phyloP scores from a whole-genome alignment of 1,140 invertebrate species.

The Brachionus plicatilis region DNA sequence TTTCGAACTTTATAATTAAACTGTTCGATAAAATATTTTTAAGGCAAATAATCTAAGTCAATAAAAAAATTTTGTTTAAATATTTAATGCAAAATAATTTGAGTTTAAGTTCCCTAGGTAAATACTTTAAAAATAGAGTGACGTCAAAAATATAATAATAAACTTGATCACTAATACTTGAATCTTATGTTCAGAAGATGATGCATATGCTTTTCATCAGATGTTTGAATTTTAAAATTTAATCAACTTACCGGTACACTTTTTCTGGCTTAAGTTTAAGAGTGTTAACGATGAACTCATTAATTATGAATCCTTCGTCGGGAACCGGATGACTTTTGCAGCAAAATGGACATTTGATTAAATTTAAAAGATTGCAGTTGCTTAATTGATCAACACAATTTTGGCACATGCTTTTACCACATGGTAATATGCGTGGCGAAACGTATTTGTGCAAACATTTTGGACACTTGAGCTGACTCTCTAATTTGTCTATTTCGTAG shows the following conservation, averaged over 20 bases:
- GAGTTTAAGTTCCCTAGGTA: too few species aligned
- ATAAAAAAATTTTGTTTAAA: too few species aligned
- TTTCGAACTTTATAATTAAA: too few species aligned
- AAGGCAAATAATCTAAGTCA: too few species aligned
- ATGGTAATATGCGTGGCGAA: conserved; percentile 6
- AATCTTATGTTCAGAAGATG: background rate
- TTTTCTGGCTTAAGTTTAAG: conserved; percentile 9
- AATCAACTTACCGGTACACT: background rate
- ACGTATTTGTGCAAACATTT: background rate
- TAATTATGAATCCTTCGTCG: conserved; percentile 16
- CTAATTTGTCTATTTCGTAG: conserved; percentile 20
- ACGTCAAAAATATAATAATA: background rate
- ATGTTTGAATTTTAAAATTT: background rate
- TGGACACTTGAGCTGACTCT: background rate
- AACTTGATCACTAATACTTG: background rate
- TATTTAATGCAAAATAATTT: too few species aligned
- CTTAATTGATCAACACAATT: conserved; percentile 10
- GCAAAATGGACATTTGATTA: conserved; percentile 19
- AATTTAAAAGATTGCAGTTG: background rate
- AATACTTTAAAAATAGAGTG: background rate
- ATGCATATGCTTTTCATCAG: background rate
- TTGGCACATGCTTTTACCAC: background rate
- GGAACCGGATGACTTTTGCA: background rate
- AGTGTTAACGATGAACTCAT: conserved; percentile 24
- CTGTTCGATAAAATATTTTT: too few species aligned